Evolutionary conservation across 2,797 vertebrate species (phyloP).

Genomic region (Hypotaenidia philippensis): DNA sequence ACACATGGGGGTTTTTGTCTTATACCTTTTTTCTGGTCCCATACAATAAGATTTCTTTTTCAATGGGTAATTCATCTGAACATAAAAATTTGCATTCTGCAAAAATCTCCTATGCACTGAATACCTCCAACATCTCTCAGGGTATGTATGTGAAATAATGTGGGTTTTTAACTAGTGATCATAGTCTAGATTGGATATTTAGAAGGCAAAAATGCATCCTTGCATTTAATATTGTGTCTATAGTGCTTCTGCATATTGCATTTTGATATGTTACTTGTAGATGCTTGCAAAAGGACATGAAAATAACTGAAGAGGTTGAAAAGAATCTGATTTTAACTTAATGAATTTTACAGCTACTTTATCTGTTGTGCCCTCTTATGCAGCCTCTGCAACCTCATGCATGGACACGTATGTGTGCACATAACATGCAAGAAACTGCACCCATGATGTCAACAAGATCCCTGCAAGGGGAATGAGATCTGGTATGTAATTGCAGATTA

Average conservation of each 20-base stretch:
- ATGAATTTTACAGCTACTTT: neutral
- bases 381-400: neutral
- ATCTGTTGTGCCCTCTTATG: neutral
- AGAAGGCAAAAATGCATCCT: neutral
- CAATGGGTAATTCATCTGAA: too few species aligned
- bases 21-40: neutral
- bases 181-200: neutral
- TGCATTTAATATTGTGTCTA: neutral
- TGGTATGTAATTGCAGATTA: neutral
- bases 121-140: neutral
- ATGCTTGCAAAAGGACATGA: neutral
- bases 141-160: neutral
- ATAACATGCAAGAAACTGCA: rapidly evolving
- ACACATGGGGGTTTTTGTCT: neutral
- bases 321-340: neutral
- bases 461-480: neutral
- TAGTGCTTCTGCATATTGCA: neutral
- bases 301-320: neutral
- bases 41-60: neutral
- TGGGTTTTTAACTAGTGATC: neutral
- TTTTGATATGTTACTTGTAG: neutral
- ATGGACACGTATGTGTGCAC: rapidly evolving
- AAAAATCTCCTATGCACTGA: neutral
- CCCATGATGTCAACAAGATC: neutral
- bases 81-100: neutral